These are phyloP conservation scores for Tetragnatha montana DNA, from an alignment of 2,888 invertebrate species.

Conservation along the genomic window DNA sequence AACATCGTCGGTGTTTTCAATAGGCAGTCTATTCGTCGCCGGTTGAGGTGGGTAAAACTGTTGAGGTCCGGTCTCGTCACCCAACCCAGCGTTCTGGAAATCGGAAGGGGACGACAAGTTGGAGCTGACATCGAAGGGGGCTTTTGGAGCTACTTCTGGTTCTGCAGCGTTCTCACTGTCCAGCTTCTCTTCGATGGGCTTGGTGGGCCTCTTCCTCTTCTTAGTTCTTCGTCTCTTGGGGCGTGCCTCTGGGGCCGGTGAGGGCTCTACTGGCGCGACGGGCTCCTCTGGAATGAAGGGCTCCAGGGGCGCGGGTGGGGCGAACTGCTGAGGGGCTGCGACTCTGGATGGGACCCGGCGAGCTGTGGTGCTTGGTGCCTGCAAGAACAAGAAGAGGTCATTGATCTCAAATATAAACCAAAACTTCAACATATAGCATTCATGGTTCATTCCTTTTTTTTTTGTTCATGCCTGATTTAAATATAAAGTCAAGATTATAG, in stretches of 20 bases:
- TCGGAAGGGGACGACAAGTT: slow-evolving; percentile 18
- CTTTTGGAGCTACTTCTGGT: slow-evolving; percentile 6
- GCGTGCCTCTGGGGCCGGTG: slow-evolving; percentile 27
- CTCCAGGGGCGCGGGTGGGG: neutral
- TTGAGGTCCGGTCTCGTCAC: neutral
- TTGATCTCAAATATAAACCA: too few relatives aligned
- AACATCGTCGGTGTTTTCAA: slow-evolving; percentile 26
- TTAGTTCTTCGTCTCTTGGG: slow-evolving; percentile 52
- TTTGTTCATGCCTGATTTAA: too few relatives aligned
- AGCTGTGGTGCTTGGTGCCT: slow-evolving; percentile 15
- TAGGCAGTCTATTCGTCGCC: slow-evolving; percentile 44
- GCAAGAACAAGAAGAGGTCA: too few relatives aligned
- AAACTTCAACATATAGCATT: too few relatives aligned
- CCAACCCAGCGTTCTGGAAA: neutral
- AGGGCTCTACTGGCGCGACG: neutral
- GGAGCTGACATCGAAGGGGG: neutral
- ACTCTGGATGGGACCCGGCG: slow-evolving; percentile 45
- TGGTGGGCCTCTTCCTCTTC: slow-evolving; percentile 58
- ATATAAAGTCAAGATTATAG: too few relatives aligned
- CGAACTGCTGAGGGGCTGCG: neutral
- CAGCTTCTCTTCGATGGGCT: neutral
- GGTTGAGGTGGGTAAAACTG: slow-evolving; percentile 51
- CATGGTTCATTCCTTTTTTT: too few relatives aligned
- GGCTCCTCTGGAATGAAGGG: neutral
- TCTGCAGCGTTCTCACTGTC: slow-evolving; percentile 3